Percentiles rank a stretch among this genome's conserved stretches.
phyloP scores from a whole-genome alignment of 2,888 invertebrate genomes.

The Trachelus stipa region DNA sequence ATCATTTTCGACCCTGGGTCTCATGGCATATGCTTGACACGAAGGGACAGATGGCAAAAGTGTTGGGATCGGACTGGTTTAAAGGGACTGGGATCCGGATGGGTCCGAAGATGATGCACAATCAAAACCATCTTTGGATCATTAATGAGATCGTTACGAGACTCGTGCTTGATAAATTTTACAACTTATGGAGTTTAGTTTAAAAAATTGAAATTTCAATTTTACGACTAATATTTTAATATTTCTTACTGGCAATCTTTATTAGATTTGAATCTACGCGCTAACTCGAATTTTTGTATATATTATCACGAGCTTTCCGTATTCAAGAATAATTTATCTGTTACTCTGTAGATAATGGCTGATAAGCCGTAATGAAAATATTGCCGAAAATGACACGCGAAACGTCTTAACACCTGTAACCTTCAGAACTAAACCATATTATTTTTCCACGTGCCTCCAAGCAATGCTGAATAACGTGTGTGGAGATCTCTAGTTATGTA shows the following conservation, averaged over 20 bases:
- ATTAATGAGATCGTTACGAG: slow-evolving; percentile 29
- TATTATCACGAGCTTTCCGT: not conserved
- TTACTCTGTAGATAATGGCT: not conserved
- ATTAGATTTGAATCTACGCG: not conserved
- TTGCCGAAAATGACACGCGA: not conserved
- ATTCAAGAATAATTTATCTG: not conserved
- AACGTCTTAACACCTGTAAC: not conserved
- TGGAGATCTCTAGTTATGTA: not conserved
- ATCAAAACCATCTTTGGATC: slow-evolving; percentile 13
- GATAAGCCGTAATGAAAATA: not conserved
- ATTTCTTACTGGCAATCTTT: not conserved
- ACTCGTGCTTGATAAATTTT: not conserved
- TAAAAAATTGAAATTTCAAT: not conserved
- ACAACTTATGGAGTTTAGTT: not conserved
- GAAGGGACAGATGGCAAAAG: slow-evolving; percentile 51
- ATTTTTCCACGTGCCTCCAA: not conserved
- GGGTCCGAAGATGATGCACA: slow-evolving; percentile 16
- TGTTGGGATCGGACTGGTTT: slow-evolving; percentile 25
- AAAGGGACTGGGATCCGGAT: slow-evolving; percentile 14
- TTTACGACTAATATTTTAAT: not conserved
- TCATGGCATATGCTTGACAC: slow-evolving; percentile 55
- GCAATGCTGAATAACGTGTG: not conserved
- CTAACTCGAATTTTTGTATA: not conserved
- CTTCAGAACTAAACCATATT: not conserved
- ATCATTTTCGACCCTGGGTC: slow-evolving; percentile 49